Percentiles rank a stretch among this genome's conserved stretches.
Evolutionary conservation across 2,113 vertebrate genomes (phyloP).

Genomic region (Sigmodon hispidus): DNA sequence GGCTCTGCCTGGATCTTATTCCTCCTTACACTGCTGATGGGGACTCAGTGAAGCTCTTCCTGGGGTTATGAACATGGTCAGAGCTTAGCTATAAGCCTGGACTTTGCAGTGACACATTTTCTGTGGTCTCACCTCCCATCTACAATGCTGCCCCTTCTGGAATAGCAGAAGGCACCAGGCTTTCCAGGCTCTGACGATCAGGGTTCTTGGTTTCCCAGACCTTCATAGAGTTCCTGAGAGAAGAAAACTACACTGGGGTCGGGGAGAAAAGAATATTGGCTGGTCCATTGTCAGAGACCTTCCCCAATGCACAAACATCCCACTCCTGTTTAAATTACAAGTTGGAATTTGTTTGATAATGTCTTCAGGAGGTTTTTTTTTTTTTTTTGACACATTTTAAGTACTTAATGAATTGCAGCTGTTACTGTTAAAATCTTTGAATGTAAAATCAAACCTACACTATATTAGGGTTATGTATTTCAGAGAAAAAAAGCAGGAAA

Average conservation of each 20-base stretch:
- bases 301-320: no score
- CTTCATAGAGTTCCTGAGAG: background rate
- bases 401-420: background rate
- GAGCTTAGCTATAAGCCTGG: background rate
- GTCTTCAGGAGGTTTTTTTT: background rate
- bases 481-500: constrained; percentile 13
- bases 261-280: background rate
- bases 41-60: background rate
- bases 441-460: background rate
- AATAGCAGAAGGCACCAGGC: background rate
- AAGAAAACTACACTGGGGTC: background rate
- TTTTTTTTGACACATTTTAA: background rate
- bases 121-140: background rate
- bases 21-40: rapidly evolving
- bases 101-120: background rate
- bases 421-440: background rate
- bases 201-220: background rate
- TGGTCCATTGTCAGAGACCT: background rate
- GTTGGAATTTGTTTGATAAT: background rate
- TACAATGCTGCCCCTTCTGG: background rate
- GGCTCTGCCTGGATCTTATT: background rate
- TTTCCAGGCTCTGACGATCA: background rate
- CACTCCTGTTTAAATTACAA: background rate
- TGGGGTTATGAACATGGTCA: background rate
- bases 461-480: background rate